A percentile compares a stretch with the other conserved stretches of the same genome.
phyloP scores from a whole-genome alignment of 2,888 invertebrate species.

The Ophion ellenae region DNA sequence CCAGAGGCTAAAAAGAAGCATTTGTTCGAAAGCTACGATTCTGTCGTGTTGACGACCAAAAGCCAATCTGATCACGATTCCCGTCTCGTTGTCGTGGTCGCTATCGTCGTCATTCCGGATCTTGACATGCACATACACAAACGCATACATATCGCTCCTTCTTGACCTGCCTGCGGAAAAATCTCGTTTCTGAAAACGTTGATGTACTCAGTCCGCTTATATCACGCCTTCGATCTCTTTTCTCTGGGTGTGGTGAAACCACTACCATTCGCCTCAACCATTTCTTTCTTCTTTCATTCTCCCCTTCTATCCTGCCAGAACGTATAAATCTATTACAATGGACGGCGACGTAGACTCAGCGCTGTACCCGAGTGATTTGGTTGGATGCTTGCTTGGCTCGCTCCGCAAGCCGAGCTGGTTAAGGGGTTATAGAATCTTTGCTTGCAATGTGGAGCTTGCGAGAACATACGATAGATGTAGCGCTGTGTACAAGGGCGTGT shows the following conservation, averaged over 20 bases:
- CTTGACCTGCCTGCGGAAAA: conserved; percentile 9
- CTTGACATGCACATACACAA: conserved; percentile 46
- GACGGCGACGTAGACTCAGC: conserved; percentile 70
- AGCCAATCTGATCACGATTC: conserved; percentile 63
- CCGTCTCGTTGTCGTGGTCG: conserved; percentile 27
- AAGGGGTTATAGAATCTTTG: conserved; percentile 27
- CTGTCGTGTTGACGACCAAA: conserved; percentile 61
- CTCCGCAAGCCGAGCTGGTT: conserved; percentile 15
- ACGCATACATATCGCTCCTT: conserved; percentile 43
- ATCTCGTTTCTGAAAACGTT: conserved; percentile 42
- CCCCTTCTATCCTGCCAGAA: conserved; percentile 39
- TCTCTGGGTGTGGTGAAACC: conserved; percentile 19
- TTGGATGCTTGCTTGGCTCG: conserved; percentile 46
- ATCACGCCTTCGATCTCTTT: conserved; percentile 16
- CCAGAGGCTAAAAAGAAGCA: conserved; percentile 8
- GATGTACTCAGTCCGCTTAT: conserved; percentile 1
- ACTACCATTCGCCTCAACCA: background rate
- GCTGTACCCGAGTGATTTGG: conserved; percentile 60
- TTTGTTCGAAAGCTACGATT: conserved; percentile 60
- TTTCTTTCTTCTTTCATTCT: conserved; percentile 33
- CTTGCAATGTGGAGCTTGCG: conserved; percentile 36
- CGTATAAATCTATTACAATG: conserved; percentile 79
- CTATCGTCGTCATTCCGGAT: conserved; percentile 6
- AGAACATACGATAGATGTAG: conserved; percentile 21
- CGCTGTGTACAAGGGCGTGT: background rate